Evolutionary conservation across 1,140 invertebrate genomes (phyloP), one percentile per base, ranked within the genome.

Genomic region (Ctenoplectra terminalis): DNA sequence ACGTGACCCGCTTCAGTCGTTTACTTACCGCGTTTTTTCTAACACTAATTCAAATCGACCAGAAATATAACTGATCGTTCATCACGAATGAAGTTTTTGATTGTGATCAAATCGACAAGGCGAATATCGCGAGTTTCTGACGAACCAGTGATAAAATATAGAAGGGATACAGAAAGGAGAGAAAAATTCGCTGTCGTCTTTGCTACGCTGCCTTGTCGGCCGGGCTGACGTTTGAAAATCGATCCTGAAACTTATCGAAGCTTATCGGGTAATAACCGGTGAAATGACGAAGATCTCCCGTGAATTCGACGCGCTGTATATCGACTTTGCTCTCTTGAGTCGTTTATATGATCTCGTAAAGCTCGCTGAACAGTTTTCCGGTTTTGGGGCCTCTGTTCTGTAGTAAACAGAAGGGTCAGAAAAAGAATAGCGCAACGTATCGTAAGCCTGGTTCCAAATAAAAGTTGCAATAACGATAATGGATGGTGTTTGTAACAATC

Each of bases 231-330:
- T 84, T 81, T 84, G 78, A 81, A 79, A 84, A 88, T 88, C 87
- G 87, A 88, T 88, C 75, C 72, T 61, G 72, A 81, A 86, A 86
- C 81, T 88, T 88, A 88, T 87, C 86, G 86, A 48, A 79, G 83
- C 84, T 88, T 87, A 87, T 82, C 78, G 78, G 72, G 64, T 85
- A 87, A 88, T 88, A 88, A 88, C 87, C 72, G 48, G 17, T 40
- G 85, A 84, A 78, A 88, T 86, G 87, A 88, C 81, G 71, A 75
- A 79, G 75, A 80, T 72, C 76, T 29, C 17, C 74, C 78, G 40
- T 66, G 56, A 46, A 86, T 82, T 81, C 61, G 50, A 82, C 46
- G 48, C 23, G 48, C 9, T 29, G 17, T 81, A 82, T 76, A 74
- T 64, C 66, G 73, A 70, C 67, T 71, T 66, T n/a, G n/a, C 48